These are phyloP conservation scores for Tupiocoris notatus DNA, from an alignment of 2,888 invertebrate genomes.

Conservation along the genomic window DNA sequence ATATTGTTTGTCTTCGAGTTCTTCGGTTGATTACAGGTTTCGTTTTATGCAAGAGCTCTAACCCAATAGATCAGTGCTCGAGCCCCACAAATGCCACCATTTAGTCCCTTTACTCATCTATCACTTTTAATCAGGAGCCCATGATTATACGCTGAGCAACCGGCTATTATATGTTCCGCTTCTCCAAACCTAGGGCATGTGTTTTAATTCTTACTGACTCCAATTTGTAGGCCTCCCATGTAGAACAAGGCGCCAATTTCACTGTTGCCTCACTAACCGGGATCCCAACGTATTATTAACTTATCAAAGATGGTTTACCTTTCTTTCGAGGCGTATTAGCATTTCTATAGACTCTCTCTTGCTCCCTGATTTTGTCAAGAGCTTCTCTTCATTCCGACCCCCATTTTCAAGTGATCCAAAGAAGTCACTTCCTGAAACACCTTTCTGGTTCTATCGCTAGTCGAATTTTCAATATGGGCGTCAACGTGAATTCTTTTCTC, in stretches of 20 bases:
- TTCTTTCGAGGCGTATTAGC: constrained; percentile 44
- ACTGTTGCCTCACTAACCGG: constrained; percentile 44
- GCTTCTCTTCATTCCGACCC: too few relatives aligned
- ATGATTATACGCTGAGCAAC: constrained; percentile 43
- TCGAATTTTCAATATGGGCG: too few relatives aligned
- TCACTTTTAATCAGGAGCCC: constrained; percentile 46
- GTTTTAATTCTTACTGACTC: constrained; percentile 48
- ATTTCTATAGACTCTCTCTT: constrained; percentile 40
- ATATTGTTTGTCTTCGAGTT: constrained; percentile 33
- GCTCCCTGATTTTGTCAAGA: not conserved
- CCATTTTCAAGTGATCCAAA: too few relatives aligned
- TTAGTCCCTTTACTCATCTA: constrained; percentile 45
- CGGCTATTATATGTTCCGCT: constrained; percentile 43
- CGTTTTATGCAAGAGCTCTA: constrained; percentile 25
- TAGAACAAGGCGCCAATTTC: constrained; percentile 46
- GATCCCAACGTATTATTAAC: constrained; percentile 45
- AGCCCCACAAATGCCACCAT: constrained; percentile 46
- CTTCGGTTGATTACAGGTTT: constrained; percentile 26
- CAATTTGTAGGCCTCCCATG: constrained; percentile 48
- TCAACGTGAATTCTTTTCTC: too few relatives aligned
- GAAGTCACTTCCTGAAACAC: too few relatives aligned
- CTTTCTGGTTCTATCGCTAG: too few relatives aligned
- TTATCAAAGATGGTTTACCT: constrained; percentile 47
- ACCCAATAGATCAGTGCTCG: constrained; percentile 39
- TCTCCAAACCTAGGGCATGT: constrained; percentile 42